Base-by-base conservation (phyloP, 2,113 vertebrate species). In the Synchiropus splendidus region DNA sequence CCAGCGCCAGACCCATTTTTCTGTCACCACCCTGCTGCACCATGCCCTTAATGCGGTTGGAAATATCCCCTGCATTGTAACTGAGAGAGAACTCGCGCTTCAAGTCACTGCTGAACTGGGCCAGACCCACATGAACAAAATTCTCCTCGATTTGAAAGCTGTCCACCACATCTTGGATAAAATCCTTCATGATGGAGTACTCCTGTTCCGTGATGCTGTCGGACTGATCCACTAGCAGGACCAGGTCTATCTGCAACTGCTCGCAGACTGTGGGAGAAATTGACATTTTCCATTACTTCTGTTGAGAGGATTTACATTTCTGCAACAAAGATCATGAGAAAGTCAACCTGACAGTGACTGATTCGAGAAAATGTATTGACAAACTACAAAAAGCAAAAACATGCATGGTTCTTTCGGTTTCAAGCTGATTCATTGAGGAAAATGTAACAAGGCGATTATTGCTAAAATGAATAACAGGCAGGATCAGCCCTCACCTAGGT, bases 181-280 rank as follows among this genome's bases (percentile, higher is more conserved):
- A 90, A 0, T 43, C 45, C 67, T 86, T 85, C 73, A 87, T 83
- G 31, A 27, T 36, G 10, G 1, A 12, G 56, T 88, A 90, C 36
- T 86, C 64, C 0, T 0, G 0, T 0, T 1, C 0, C 1, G 0
- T 0, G 32, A 90, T 86, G 54, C 81, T 89, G 44, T 38, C 51
- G 1, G 89, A 90, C 39, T 86, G 69, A 15, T 89, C 86, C 1
- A 86, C 17, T 4, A 91, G 63, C 64, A 90, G 80, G 30, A 90
- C 77, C 60, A 91, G 60, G 55, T 90, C 87, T 5, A 80, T 76
- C 36, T 69, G 2, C 33, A 58, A 50, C 11, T 70, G 79, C 2
- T 51, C 43, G 73, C 89, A 90, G 45, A 40, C 88, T 89, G 61
- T 9, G n/a, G 15, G 39, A 48, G n/a, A n/a, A n/a, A 27, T 27